Conservation (phyloP, 2,888 invertebrate species). For the Periphyllus acericola region DNA sequence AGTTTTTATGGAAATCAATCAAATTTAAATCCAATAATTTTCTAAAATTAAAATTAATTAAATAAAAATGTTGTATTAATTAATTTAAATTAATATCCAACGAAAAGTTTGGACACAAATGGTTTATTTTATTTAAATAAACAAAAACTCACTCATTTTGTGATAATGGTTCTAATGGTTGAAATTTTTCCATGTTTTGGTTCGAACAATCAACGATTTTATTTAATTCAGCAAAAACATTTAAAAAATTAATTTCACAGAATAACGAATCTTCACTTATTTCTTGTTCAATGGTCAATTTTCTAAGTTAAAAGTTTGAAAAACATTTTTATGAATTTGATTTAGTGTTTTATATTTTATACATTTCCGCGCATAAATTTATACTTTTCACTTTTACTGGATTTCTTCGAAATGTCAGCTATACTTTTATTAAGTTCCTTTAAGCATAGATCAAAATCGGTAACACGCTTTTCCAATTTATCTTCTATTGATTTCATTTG, state of each 20-base stretch:
- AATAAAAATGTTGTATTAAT: not conserved
- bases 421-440: constrained; percentile 1
- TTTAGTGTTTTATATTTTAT: not conserved
- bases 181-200: not conserved
- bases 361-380: not conserved
- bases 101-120: not conserved
- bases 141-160: constrained; percentile 14
- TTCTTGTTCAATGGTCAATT: not conserved
- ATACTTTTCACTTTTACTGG: not conserved
- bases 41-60: not conserved
- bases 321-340: not conserved
- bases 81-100: not conserved
- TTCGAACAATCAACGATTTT: not conserved
- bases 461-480: not conserved
- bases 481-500: constrained; percentile 30
- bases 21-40: not conserved
- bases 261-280: not conserved
- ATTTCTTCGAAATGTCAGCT: not conserved
- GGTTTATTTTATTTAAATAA: not conserved
- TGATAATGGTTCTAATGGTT: not conserved
- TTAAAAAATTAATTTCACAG: not conserved
- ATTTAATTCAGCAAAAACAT: not conserved
- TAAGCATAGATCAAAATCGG: not conserved
- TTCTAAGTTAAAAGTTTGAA: not conserved
- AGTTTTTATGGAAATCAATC: not conserved